Base-by-base conservation (phyloP, 2,888 invertebrate genomes). In the Lasioglossum villosulum region DNA sequence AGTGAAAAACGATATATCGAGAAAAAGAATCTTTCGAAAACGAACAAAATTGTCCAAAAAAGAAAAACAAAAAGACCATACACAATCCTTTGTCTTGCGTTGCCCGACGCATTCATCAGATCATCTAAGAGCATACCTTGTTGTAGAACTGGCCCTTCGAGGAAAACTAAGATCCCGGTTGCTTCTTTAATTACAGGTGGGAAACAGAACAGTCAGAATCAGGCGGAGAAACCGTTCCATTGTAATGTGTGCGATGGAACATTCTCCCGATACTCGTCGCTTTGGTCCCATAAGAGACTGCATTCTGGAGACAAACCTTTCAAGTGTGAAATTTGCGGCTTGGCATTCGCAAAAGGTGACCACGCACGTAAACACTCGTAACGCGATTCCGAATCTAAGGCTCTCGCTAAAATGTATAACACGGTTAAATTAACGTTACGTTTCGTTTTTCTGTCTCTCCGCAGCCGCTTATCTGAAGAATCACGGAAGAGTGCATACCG, bases 201-300 rank as follows among this genome's bases (percentile, higher is more conserved):
- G 88, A 95, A 95, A 90, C 95, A 95, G 92, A 95, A 95, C 92
- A 94, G 93, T 93, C 95, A 95, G 86, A 94, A 94, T 88, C 95
- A 95, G 88, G 94, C 96, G 89, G 98, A 98, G 91, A 98, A 98
- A 95, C 98, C 98, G 2, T 98, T 98, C 95, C 98, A 98, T 93
- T 98, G 98, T 95, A 98, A 98, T 94, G 98, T 98, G 90, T 98
- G 98, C 93, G 98, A 98, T 80, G 98, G 96, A 78, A 95, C 97
- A 19, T 97, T 97, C 95, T 97, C 97, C 85, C 96, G 98, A 93
- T 98, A 98, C 95, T 98, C 98, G 63, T 98, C 98, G 78, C 95
- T 98, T 81, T 98, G 98, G 98, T 98, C 98, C 19, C 98, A 98
- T 95, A 98, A 98, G 95, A 97, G 98, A 93, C 96, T 98, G 89